Percentiles rank a stretch among this genome's conserved stretches.
phyloP scores from a whole-genome alignment of 1,140 invertebrate species.

The Diploscapter pachys region DNA sequence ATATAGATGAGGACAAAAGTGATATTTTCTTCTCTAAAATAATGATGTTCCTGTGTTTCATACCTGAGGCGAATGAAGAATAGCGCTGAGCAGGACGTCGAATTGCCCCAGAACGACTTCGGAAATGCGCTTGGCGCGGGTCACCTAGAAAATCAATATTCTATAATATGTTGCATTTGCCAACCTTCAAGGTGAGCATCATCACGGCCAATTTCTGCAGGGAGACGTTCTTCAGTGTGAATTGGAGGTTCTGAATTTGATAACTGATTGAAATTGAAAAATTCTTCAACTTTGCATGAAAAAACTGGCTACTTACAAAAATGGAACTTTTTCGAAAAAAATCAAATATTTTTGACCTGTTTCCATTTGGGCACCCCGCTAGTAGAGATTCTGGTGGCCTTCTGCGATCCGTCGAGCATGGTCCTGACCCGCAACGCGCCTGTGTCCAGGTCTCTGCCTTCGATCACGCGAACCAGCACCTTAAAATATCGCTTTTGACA shows the following conservation, averaged over 20 bases:
- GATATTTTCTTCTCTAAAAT: background rate
- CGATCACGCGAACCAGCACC: conserved; percentile 22
- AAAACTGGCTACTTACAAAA: too few relatives aligned
- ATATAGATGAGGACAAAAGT: background rate
- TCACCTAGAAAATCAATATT: conserved; percentile 2
- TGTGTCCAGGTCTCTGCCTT: conserved; percentile 22
- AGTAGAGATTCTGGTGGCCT: conserved; percentile 22
- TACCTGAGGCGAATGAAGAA: background rate
- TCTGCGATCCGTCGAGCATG: conserved; percentile 9
- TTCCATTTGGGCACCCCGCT: conserved; percentile 24
- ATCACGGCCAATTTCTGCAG: conserved; percentile 14
- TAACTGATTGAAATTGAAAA: too few relatives aligned
- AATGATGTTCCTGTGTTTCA: background rate
- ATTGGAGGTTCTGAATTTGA: conserved; percentile 8
- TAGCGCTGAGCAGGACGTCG: conserved; percentile 5
- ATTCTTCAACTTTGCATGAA: too few relatives aligned
- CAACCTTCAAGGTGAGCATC: conserved; percentile 16
- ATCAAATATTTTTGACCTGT: background rate
- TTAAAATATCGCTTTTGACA: background rate
- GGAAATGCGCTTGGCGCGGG: background rate
- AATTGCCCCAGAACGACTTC: background rate
- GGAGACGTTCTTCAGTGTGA: conserved; percentile 6
- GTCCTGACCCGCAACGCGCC: conserved; percentile 19
- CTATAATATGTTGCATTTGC: background rate
- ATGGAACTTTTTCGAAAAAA: too few relatives aligned